A percentile compares a stretch with the other conserved stretches of the same genome.
Conservation (phyloP, 2,888 invertebrate genomes). For the Onthophagus sagittarius region DNA sequence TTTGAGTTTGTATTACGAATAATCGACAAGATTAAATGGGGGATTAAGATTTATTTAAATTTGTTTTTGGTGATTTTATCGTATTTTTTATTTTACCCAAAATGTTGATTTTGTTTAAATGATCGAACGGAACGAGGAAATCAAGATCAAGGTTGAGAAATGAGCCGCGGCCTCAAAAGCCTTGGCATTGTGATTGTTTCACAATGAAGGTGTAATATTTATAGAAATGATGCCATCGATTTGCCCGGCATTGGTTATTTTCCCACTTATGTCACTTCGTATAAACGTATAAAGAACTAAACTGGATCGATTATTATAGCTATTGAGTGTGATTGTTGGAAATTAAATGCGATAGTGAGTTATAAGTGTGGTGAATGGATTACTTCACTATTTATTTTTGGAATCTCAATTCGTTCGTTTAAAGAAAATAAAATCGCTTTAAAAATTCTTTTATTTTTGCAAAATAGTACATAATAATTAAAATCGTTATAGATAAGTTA, state of each 20-base stretch:
- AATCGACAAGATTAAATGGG: background rate
- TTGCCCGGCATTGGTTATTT: background rate
- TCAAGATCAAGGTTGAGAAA: slow-evolving; percentile 12
- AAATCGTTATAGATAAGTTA: background rate
- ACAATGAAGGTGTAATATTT: slow-evolving; percentile 12
- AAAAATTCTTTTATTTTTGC: no score
- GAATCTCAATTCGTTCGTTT: background rate
- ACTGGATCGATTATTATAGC: background rate
- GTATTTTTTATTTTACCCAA: background rate
- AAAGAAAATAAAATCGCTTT: no score
- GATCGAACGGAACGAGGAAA: background rate
- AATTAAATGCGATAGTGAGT: background rate
- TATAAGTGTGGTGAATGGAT: no score
- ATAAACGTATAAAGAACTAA: background rate
- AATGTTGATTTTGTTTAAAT: background rate
- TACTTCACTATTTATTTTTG: background rate
- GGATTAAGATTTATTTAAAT: background rate
- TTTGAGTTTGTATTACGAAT: no score
- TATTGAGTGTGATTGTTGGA: background rate
- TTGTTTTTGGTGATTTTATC: no score
- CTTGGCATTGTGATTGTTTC: slow-evolving; percentile 8
- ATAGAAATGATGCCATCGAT: slow-evolving; percentile 4
- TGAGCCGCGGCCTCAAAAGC: background rate
- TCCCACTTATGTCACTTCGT: slow-evolving; percentile 5
- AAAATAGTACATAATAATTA: background rate